These are phyloP conservation scores for Drosophila nigromelanica DNA, from an alignment of 1,140 invertebrate genomes.

Conservation along the genomic window DNA sequence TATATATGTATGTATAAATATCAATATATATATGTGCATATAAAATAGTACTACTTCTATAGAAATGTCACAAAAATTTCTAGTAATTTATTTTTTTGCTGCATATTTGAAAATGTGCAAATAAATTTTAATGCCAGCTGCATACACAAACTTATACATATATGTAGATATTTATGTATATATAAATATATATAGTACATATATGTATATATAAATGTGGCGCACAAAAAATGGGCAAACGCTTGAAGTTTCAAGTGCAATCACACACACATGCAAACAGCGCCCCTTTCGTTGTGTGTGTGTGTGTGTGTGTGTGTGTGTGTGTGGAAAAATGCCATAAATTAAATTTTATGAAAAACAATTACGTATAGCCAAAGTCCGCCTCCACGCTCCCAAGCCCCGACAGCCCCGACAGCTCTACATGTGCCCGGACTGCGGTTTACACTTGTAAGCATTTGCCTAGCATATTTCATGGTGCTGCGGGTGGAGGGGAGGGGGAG, in stretches of 20 bases:
- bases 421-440: slow-evolving; percentile 75
- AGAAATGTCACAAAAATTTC: slow-evolving; percentile 42
- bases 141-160: slow-evolving; percentile 16
- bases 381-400: slow-evolving; percentile 1
- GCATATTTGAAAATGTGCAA: slow-evolving; percentile 65
- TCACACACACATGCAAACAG: slow-evolving; percentile 22
- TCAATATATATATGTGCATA: not conserved
- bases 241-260: slow-evolving; percentile 52
- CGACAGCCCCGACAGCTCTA: slow-evolving; percentile 62
- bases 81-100: slow-evolving; percentile 24
- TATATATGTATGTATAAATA: not conserved
- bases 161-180: not conserved
- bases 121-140: slow-evolving; percentile 74
- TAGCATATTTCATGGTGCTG: slow-evolving; percentile 71
- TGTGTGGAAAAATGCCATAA: slow-evolving; percentile 75
- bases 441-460: slow-evolving; percentile 79
- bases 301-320: slow-evolving; percentile 15
- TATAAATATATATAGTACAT: slow-evolving; percentile 8
- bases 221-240: slow-evolving; percentile 35
- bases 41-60: slow-evolving; percentile 1
- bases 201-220: slow-evolving; percentile 16
- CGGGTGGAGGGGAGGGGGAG: not conserved
- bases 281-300: slow-evolving; percentile 2
- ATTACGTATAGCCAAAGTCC: slow-evolving; percentile 66
- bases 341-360: slow-evolving; percentile 82